phyloP scores from a whole-genome alignment of 2,113 vertebrate genomes.

The Willisornis vidua region DNA sequence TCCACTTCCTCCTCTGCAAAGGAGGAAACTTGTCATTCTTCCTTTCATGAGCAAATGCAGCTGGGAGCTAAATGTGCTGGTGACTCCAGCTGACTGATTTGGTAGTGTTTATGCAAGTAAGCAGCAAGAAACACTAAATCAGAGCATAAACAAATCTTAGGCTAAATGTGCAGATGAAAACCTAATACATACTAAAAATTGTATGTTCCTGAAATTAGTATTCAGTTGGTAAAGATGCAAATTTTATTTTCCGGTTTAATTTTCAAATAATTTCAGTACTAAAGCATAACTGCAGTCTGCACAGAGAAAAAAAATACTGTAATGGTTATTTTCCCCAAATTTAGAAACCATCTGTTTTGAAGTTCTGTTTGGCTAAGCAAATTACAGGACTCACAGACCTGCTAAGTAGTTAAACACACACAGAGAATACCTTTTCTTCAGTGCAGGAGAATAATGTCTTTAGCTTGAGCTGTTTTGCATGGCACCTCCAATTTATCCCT shows the following conservation, averaged over 20 bases:
- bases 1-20: not conserved
- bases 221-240: not conserved
- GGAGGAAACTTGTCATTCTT: constrained; percentile 4
- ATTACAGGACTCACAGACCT: not conserved
- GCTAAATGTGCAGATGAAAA: constrained; percentile 23
- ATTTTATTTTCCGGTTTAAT: constrained; percentile 39
- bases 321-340: constrained; percentile 44
- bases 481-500: not conserved
- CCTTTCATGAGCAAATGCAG: constrained; percentile 33
- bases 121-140: constrained; percentile 43
- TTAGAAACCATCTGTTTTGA: constrained; percentile 66
- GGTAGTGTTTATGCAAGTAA: constrained; percentile 29
- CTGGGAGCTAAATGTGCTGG: not conserved
- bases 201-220: constrained; percentile 3
- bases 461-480: not conserved
- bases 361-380: constrained; percentile 54
- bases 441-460: not conserved
- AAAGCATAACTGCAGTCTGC: constrained; percentile 32
- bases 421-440: not conserved
- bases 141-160: constrained; percentile 34
- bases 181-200: not conserved
- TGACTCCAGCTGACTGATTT: constrained; percentile 37
- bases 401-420: not conserved
- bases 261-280: constrained; percentile 46
- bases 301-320: constrained; percentile 16